These are phyloP conservation scores for Eupristina koningsbergeri DNA, from an alignment of 1,140 invertebrate species.

Conservation along the genomic window DNA sequence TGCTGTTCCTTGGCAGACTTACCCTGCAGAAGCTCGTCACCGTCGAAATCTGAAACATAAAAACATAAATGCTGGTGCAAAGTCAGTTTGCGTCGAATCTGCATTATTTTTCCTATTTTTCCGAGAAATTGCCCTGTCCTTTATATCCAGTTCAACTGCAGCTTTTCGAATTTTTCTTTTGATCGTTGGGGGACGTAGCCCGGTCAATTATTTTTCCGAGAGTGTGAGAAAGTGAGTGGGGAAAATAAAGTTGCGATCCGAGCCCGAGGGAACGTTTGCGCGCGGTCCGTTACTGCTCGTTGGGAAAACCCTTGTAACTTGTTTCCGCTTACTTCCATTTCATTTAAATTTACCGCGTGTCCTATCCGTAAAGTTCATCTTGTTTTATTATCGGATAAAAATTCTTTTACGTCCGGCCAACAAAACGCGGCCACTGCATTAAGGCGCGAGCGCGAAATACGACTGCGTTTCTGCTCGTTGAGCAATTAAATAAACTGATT, in stretches of 20 bases:
- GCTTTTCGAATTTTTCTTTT: neutral
- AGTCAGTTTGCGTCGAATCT: conserved; percentile 23
- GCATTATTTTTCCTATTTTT: neutral
- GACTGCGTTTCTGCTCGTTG: no score
- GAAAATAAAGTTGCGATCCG: no score
- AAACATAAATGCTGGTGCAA: conserved; percentile 65
- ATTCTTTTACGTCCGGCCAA: no score
- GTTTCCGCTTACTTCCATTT: neutral
- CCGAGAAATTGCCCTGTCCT: neutral
- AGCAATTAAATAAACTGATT: no score
- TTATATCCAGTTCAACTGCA: neutral
- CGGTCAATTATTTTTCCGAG: neutral
- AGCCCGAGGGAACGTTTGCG: no score
- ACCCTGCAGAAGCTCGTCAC: conserved; percentile 91
- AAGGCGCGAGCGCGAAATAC: no score
- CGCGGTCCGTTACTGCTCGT: neutral
- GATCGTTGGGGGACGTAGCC: neutral
- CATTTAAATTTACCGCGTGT: neutral
- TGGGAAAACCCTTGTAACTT: neutral
- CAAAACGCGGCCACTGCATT: no score
- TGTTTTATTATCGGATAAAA: neutral
- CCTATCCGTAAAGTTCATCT: neutral
- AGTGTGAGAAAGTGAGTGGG: no score
- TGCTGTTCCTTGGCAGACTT: conserved; percentile 68
- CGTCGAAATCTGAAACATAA: conserved; percentile 83